Evolutionary conservation across 2,888 invertebrate species (phyloP).

Genomic region (Abscondita cerata): DNA sequence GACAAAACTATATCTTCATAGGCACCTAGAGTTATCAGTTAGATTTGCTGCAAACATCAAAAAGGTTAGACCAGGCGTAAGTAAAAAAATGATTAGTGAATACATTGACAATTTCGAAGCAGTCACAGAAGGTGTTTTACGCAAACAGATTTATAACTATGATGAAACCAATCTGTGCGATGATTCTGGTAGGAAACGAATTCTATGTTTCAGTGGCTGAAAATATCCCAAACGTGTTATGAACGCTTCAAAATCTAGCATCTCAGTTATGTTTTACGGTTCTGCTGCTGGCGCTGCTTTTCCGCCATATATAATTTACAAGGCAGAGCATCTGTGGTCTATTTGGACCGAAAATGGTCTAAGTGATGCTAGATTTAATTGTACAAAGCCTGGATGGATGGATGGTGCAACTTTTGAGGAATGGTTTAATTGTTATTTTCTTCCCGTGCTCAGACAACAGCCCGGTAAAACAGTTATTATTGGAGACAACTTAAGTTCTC

Average conservation of each 20-base stretch:
- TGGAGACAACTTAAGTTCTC: constrained; percentile 47
- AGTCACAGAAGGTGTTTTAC: neutral
- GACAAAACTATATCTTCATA: constrained; percentile 23
- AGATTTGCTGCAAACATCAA: constrained; percentile 29
- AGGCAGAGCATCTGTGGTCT: constrained; percentile 9
- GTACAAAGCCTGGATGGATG: constrained; percentile 44
- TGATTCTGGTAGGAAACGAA: constrained; percentile 12
- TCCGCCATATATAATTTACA: constrained; percentile 21
- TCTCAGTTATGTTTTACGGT: constrained; percentile 21
- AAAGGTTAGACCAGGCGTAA: constrained; percentile 24
- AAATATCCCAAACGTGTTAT: constrained; percentile 23
- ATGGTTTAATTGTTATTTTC: constrained; percentile 34
- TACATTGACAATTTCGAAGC: too few relatives aligned
- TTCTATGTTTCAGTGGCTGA: constrained; percentile 6
- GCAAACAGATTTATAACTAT: constrained; percentile 6
- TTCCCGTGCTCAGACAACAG: constrained; percentile 40
- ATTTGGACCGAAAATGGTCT: constrained; percentile 47
- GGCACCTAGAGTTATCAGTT: constrained; percentile 24
- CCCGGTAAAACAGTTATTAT: constrained; percentile 45
- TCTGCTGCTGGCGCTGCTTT: constrained; percentile 13
- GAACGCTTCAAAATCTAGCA: constrained; percentile 17
- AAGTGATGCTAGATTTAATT: constrained; percentile 45
- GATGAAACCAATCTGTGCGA: constrained; percentile 16
- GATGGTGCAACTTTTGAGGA: constrained; percentile 34
- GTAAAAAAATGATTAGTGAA: constrained; percentile 12